Evolutionary conservation across 2,888 invertebrate species (phyloP).

Genomic region (Auanema sp.): DNA sequence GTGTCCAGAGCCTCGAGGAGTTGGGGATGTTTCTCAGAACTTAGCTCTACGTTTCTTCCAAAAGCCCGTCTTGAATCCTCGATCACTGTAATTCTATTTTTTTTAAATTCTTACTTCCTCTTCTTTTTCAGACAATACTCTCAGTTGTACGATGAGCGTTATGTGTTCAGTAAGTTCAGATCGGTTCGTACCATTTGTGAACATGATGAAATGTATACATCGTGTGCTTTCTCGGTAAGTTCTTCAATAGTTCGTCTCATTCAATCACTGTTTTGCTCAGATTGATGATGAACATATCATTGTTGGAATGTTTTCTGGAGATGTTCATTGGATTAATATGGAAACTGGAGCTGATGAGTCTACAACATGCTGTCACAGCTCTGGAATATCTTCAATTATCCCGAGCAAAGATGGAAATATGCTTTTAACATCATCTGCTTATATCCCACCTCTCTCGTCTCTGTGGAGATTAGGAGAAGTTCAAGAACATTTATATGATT

Average conservation of each 20-base stretch:
- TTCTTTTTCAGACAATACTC: conserved; percentile 68
- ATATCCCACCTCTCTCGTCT: conserved; percentile 81
- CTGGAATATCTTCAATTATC: conserved; percentile 77
- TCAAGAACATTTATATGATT: conserved; percentile 71
- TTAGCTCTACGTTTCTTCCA: conserved; percentile 65
- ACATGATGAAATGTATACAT: conserved; percentile 76
- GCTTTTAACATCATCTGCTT: conserved; percentile 82
- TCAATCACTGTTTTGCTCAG: conserved; percentile 60
- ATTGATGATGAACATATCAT: conserved; percentile 74
- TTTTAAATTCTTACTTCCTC: conserved; percentile 11
- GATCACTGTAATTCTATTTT: conserved; percentile 20
- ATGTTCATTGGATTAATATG: conserved; percentile 83
- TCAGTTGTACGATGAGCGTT: conserved; percentile 78
- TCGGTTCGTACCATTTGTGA: conserved; percentile 77
- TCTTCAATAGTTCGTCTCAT: not conserved
- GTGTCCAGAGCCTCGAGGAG: conserved; percentile 82
- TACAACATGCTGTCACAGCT: conserved; percentile 81
- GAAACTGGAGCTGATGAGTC: conserved; percentile 80
- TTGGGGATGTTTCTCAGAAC: conserved; percentile 28
- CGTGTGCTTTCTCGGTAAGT: conserved; percentile 63
- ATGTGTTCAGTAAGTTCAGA: conserved; percentile 75
- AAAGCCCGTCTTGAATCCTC: conserved; percentile 5
- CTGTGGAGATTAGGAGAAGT: conserved; percentile 71
- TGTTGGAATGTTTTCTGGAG: conserved; percentile 87
- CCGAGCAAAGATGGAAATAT: conserved; percentile 74